Percentiles rank a stretch among this genome's conserved stretches.
Evolutionary conservation across 2,797 vertebrate species (phyloP).

Genomic region (Parotocinclus haroldoi): DNA sequence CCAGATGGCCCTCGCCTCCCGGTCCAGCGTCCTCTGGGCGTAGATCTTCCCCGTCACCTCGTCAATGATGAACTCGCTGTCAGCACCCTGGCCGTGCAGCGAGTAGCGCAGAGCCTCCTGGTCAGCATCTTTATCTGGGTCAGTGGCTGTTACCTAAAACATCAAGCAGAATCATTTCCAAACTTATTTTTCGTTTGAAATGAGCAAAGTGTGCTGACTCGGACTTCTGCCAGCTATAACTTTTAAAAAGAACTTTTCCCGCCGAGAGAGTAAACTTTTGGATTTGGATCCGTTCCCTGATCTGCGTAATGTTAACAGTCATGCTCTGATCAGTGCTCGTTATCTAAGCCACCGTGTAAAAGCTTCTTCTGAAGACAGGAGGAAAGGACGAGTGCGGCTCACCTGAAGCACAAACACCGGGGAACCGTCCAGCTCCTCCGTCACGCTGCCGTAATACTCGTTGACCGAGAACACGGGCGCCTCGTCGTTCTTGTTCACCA

Average conservation of each 20-base stretch:
- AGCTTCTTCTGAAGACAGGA: no score
- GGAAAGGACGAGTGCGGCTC: no score
- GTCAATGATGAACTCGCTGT: constrained; percentile 83
- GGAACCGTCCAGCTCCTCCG: constrained; percentile 80
- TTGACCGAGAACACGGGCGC: constrained; percentile 82
- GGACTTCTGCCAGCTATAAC: background rate
- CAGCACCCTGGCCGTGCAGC: constrained; percentile 83
- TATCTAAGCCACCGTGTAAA: no score
- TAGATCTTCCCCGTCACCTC: constrained; percentile 85
- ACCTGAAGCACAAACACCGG: constrained; percentile 88
- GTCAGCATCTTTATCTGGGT: constrained; percentile 81
- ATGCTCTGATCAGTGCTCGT: background rate
- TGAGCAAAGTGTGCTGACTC: background rate
- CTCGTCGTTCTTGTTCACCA: constrained; percentile 89
- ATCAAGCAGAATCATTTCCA: constrained; percentile 48
- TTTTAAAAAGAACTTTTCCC: no score
- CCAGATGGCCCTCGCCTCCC: constrained; percentile 84
- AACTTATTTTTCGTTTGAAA: background rate
- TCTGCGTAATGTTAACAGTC: background rate
- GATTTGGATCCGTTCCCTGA: no score
- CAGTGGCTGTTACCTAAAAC: constrained; percentile 79
- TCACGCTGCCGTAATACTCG: constrained; percentile 85
- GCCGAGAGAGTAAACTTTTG: no score
- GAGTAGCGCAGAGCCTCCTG: constrained; percentile 85
- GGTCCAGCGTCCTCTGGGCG: constrained; percentile 77